Conservation (phyloP, 2,797 vertebrate genomes). For the Euthynnus affinis region DNA sequence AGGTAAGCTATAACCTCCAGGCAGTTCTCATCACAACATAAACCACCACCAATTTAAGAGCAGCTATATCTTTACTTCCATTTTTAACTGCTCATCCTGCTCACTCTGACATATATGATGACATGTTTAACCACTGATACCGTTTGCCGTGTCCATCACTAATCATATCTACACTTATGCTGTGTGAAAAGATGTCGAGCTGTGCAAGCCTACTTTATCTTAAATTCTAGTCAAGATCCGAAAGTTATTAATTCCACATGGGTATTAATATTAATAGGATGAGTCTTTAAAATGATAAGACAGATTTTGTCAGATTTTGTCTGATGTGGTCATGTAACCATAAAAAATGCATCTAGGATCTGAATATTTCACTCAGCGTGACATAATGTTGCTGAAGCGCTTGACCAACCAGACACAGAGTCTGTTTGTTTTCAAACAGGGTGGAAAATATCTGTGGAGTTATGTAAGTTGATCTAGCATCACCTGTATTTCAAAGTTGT, state of each 20-base stretch:
- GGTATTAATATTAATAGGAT: no score
- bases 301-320: not conserved
- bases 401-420: not conserved
- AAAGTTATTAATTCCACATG: not conserved
- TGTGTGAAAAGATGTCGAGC: not conserved
- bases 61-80: not conserved
- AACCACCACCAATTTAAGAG: not conserved
- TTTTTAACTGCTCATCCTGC: not conserved
- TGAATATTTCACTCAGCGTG: slow-evolving; percentile 15
- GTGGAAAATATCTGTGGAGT: not conserved
- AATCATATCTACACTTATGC: not conserved
- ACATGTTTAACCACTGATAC: not conserved
- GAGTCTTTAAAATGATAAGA: not conserved
- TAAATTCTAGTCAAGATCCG: not conserved
- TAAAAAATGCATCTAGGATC: not conserved
- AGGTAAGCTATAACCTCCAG: not conserved
- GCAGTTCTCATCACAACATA: not conserved
- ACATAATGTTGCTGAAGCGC: not conserved
- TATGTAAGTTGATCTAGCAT: no score
- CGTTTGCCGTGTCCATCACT: not conserved
- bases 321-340: not conserved
- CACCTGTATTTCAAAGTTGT: no score
- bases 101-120: not conserved
- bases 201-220: not conserved
- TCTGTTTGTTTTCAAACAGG: not conserved